phyloP scores from a whole-genome alignment of 1,140 invertebrate species.

The Philopotamus ludificatus region DNA sequence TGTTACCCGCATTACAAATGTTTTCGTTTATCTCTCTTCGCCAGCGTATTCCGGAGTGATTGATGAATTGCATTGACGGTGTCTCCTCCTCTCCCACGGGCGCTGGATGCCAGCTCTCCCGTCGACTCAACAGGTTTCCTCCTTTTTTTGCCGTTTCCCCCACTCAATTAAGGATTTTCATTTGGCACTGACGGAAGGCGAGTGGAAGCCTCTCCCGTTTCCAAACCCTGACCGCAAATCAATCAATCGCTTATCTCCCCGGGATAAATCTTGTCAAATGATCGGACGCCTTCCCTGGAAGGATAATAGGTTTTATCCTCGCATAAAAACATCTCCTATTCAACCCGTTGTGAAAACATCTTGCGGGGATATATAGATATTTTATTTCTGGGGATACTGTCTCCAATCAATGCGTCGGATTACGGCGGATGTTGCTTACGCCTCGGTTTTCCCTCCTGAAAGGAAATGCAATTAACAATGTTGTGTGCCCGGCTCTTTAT shows the following conservation, averaged over 20 bases:
- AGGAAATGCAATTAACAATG: too few species aligned
- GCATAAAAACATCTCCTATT: constrained; percentile 3
- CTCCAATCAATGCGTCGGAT: too few species aligned
- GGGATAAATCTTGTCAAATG: constrained; percentile 28
- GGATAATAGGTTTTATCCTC: constrained; percentile 24
- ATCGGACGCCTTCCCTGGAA: constrained; percentile 20
- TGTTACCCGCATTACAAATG: neutral
- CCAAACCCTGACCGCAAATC: constrained; percentile 13
- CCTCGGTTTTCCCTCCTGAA: too few species aligned
- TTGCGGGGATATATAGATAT: neutral
- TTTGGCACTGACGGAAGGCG: neutral
- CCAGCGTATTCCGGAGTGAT: constrained; percentile 4
- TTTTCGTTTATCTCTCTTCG: neutral
- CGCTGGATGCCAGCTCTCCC: constrained; percentile 9
- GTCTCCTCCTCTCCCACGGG: neutral
- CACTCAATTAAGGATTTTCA: constrained; percentile 25
- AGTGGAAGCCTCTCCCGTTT: neutral
- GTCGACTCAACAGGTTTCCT: constrained; percentile 26
- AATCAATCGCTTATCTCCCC: constrained; percentile 18
- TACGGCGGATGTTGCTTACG: too few species aligned
- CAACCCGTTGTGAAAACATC: neutral
- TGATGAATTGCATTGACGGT: constrained; percentile 3
- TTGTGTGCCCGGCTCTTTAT: too few species aligned
- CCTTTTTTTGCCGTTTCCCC: constrained; percentile 3
- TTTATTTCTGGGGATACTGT: too few species aligned